A percentile compares a stretch with the other conserved stretches of the same genome.
These are phyloP conservation scores for Drosophila yooni DNA, from an alignment of 2,888 invertebrate species.

Conservation along the genomic window DNA sequence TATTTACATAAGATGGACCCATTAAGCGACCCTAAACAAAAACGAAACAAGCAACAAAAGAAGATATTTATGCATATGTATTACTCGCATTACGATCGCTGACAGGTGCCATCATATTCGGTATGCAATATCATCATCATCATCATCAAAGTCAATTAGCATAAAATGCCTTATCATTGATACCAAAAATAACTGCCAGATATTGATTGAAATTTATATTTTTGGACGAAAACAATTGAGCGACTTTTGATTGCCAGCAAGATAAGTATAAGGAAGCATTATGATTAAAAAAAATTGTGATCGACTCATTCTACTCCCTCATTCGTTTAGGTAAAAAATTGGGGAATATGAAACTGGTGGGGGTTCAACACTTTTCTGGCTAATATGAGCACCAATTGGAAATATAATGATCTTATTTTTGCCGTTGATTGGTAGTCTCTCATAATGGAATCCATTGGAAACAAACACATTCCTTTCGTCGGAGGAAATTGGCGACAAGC, in stretches of 20 bases:
- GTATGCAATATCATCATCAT: slow-evolving; percentile 38
- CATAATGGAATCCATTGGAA: slow-evolving; percentile 49
- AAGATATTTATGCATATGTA: slow-evolving; percentile 28
- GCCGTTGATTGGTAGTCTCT: slow-evolving; percentile 33
- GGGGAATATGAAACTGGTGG: not conserved
- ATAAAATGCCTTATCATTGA: slow-evolving; percentile 51
- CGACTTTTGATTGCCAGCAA: slow-evolving; percentile 23
- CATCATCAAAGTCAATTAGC: slow-evolving; percentile 63
- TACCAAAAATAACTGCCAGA: slow-evolving; percentile 56
- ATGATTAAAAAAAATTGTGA: not conserved
- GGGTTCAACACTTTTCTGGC: not conserved
- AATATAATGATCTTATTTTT: slow-evolving; percentile 49
- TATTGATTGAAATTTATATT: slow-evolving; percentile 49
- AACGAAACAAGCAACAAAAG: slow-evolving; percentile 17
- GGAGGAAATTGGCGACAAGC: slow-evolving; percentile 31
- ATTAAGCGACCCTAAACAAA: slow-evolving; percentile 26
- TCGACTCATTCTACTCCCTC: not conserved
- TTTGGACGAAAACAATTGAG: slow-evolving; percentile 34
- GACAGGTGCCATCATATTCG: slow-evolving; percentile 73
- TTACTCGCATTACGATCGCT: slow-evolving; percentile 55
- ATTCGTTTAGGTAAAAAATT: slow-evolving; percentile 48
- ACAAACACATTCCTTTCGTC: slow-evolving; percentile 1
- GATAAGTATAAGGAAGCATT: slow-evolving; percentile 35
- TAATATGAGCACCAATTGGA: slow-evolving; percentile 33
- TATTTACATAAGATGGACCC: slow-evolving; percentile 42